A percentile compares a stretch with the other conserved stretches of the same genome.
phyloP scores from a whole-genome alignment of 2,888 invertebrate species.

The Brachynemurus nebulosus region DNA sequence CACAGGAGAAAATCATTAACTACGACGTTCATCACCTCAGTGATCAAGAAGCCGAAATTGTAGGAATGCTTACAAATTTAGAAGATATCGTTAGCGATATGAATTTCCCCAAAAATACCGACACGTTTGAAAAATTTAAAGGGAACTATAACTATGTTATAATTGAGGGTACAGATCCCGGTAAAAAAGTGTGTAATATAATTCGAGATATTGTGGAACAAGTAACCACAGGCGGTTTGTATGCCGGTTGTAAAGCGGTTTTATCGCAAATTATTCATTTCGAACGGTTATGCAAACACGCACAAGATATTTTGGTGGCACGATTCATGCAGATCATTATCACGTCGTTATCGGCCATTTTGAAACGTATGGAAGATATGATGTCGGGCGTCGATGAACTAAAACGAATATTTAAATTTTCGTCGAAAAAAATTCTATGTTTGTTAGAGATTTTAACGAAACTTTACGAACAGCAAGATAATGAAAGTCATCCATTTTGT shows the following conservation, averaged over 20 bases:
- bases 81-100: neutral
- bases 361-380: conserved; percentile 36
- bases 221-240: conserved; percentile 38
- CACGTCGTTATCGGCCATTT: conserved; percentile 33
- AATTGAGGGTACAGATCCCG: conserved; percentile 28
- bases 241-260: conserved; percentile 44
- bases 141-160: neutral
- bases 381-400: conserved; percentile 33
- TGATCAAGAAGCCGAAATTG: conserved; percentile 14
- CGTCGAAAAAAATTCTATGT: conserved; percentile 53
- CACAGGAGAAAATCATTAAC: conserved; percentile 27
- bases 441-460: too few species aligned
- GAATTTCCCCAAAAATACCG: neutral
- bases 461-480: too few species aligned
- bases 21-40: conserved; percentile 19
- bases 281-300: conserved; percentile 42
- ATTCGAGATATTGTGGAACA: conserved; percentile 35
- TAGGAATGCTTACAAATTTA: conserved; percentile 13
- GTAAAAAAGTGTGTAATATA: conserved; percentile 35
- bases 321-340: conserved; percentile 25
- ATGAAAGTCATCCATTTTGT: too few species aligned
- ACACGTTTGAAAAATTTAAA: too few species aligned
- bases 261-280: conserved; percentile 45
- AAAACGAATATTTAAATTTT: conserved; percentile 39
- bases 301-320: conserved; percentile 31